These are phyloP conservation scores for Amphiprion ocellaris DNA, from an alignment of 2,113 vertebrate genomes.

Conservation along the genomic window DNA sequence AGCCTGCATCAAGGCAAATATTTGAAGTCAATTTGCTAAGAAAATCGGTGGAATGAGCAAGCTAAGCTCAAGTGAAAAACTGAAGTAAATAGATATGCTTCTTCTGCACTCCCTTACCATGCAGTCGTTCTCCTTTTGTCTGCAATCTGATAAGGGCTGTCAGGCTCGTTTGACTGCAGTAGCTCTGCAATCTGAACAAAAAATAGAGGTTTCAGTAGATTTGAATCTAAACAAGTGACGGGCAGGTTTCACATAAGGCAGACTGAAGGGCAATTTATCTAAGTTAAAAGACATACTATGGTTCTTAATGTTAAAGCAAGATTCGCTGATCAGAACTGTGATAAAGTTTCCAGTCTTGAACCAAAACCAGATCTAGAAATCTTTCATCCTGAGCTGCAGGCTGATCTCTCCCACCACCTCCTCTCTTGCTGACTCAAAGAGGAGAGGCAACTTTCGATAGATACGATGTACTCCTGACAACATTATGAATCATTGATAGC, in stretches of 20 bases:
- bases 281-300: neutral
- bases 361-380: conserved; percentile 2
- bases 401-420: conserved; percentile 20
- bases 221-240: conserved; percentile 43
- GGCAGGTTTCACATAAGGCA: conserved; percentile 15
- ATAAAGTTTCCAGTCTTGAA: conserved; percentile 21
- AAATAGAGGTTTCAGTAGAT: conserved; percentile 40
- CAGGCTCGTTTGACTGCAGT: conserved; percentile 31
- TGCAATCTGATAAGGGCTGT: conserved; percentile 59
- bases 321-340: conserved; percentile 6
- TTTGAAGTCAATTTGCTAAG: conserved; percentile 71
- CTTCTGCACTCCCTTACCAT: neutral
- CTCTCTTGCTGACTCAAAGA: conserved; percentile 47
- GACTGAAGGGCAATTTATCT: conserved; percentile 27
- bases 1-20: conserved; percentile 71
- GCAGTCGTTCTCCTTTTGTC: conserved; percentile 12
- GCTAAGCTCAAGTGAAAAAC: conserved; percentile 57
- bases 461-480: conserved; percentile 71
- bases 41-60: conserved; percentile 57
- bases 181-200: conserved; percentile 18
- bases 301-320: neutral
- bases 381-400: conserved; percentile 49
- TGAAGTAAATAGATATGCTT: conserved; percentile 53
- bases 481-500: conserved; percentile 82
- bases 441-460: conserved; percentile 51